Evolutionary conservation across 2,113 vertebrate species (phyloP).

Genomic region (Clupea harengus): DNA sequence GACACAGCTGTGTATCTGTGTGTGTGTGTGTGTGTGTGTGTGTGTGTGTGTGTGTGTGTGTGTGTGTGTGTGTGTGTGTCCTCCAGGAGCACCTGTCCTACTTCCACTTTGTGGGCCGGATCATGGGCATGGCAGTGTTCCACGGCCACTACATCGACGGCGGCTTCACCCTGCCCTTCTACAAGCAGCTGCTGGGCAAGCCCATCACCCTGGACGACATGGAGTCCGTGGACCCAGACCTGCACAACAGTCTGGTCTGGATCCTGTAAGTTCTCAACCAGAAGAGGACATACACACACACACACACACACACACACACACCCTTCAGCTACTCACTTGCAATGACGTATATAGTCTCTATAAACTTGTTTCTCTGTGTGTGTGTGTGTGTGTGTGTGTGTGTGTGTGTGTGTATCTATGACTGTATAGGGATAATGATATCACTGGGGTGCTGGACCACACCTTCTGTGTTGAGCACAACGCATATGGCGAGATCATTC

Average conservation of each 20-base stretch:
- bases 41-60: not conserved
- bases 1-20: not conserved
- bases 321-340: not conserved
- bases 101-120: constrained; percentile 96
- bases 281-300: not conserved
- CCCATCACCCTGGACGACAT: constrained; percentile 97
- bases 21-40: not conserved
- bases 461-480: constrained; percentile 99
- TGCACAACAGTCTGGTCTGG: constrained; percentile 99
- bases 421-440: constrained; percentile 89
- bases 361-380: not conserved
- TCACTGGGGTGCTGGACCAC: constrained; percentile 96
- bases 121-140: constrained; percentile 99
- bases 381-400: not conserved
- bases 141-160: constrained; percentile 98
- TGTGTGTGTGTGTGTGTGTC: constrained; percentile 24
- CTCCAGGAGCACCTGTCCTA: constrained; percentile 96
- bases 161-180: constrained; percentile 95
- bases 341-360: not conserved
- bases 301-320: no score
- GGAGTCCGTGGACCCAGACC: constrained; percentile 97
- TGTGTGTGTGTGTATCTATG: constrained; percentile 24
- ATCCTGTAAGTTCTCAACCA: constrained; percentile 81
- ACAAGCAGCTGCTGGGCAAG: constrained; percentile 97
- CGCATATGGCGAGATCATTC: constrained; percentile 96